Percentiles rank a stretch among this genome's conserved stretches.
phyloP scores from a whole-genome alignment of 2,113 vertebrate species.

The Apteryx owenii region DNA sequence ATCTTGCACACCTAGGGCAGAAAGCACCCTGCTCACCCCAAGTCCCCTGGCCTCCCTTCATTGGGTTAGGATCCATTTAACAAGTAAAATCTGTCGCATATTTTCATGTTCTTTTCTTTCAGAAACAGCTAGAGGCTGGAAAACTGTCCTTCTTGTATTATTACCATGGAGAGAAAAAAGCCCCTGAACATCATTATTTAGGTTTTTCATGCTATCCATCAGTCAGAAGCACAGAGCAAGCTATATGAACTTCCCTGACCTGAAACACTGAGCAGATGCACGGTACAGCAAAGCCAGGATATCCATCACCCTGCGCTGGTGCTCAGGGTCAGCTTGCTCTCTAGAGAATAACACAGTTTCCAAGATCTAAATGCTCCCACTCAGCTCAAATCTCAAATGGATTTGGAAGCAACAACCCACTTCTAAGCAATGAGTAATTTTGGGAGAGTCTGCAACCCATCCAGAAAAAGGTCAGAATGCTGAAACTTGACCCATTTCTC shows the following conservation, averaged over 20 bases:
- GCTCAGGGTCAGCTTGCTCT: background rate
- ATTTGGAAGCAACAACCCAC: background rate
- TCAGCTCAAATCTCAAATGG: background rate
- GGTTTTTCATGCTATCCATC: slow-evolving; percentile 2
- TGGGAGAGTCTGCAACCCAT: background rate
- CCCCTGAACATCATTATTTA: background rate
- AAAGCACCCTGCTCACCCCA: background rate
- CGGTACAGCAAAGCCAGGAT: background rate
- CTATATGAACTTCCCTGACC: background rate
- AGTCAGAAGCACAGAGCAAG: background rate
- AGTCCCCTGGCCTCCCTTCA: background rate
- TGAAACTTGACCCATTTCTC: background rate
- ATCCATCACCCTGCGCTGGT: background rate
- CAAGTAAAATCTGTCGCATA: background rate
- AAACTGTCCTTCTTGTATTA: background rate
- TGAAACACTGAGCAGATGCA: background rate
- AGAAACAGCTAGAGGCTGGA: background rate
- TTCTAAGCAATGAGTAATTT: background rate
- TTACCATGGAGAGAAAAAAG: slow-evolving; percentile 45
- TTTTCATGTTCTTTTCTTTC: background rate
- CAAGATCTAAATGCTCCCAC: background rate
- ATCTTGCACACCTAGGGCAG: background rate
- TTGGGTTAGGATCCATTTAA: background rate
- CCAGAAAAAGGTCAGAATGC: background rate
- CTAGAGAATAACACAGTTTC: background rate